Percentiles rank a stretch among this genome's conserved stretches.
These are phyloP conservation scores for Protula sp. DNA, from an alignment of 2,888 invertebrate genomes.

Conservation along the genomic window DNA sequence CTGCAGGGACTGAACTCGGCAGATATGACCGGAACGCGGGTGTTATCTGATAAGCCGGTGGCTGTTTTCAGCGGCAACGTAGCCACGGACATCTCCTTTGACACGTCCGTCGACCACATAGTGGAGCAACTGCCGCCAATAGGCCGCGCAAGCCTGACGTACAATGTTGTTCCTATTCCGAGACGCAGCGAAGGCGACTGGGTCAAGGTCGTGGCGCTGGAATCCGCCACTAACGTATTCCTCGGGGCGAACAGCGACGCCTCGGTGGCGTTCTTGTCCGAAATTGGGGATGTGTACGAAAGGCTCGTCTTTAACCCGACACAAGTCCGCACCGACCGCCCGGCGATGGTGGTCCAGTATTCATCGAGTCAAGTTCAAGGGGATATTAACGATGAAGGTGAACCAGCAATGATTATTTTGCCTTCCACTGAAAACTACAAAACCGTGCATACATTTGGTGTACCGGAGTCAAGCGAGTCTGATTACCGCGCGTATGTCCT, in stretches of 20 bases:
- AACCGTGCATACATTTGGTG: no score
- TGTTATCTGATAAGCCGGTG: slow-evolving; percentile 1
- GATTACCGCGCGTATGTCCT: no score
- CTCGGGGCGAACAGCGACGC: no score
- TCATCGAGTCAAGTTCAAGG: no score
- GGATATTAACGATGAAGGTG: no score
- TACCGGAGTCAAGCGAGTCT: no score
- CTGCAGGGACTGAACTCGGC: no score
- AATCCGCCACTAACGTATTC: no score
- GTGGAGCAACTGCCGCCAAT: slow-evolving; percentile 5
- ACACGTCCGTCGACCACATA: background rate
- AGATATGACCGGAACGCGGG: slow-evolving; percentile 1
- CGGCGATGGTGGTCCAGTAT: background rate
- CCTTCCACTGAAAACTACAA: no score
- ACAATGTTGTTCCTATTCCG: background rate
- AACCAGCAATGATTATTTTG: no score
- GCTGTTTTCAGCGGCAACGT: slow-evolving; percentile 1
- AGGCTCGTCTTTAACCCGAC: background rate
- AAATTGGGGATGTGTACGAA: no score
- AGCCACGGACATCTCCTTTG: background rate
- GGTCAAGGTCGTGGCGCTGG: background rate
- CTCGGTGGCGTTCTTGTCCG: no score
- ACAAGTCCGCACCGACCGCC: background rate
- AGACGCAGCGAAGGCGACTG: background rate
- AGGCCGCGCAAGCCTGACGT: background rate